Conservation (phyloP, 2,888 invertebrate genomes). For the Maniola hyperantus region DNA sequence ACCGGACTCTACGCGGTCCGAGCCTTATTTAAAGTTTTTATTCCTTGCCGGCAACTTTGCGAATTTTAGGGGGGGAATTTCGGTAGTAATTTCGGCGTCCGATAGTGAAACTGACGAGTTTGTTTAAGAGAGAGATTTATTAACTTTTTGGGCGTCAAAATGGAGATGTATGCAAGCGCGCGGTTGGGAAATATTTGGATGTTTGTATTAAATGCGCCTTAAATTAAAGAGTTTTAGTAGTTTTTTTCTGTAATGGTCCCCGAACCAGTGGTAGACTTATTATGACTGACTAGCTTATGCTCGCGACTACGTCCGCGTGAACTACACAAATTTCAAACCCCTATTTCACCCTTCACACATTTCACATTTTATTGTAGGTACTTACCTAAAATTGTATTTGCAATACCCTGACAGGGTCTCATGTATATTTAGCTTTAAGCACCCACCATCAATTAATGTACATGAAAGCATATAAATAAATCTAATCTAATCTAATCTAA, state of each 20-base stretch:
- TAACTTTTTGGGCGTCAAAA: constrained; percentile 25
- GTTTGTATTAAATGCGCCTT: constrained; percentile 12
- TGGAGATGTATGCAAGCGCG: constrained; percentile 21
- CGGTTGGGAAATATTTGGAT: constrained; percentile 11
- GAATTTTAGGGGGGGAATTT: constrained; percentile 51
- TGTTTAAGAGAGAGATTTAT: constrained; percentile 28
- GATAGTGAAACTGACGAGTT: constrained; percentile 43
- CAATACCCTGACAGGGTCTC: too few species aligned
- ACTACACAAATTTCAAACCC: too few species aligned
- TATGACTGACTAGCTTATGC: too few species aligned
- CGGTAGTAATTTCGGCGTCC: constrained; percentile 55
- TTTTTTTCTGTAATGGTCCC: background rate
- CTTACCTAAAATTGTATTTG: too few species aligned
- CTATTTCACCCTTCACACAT: too few species aligned
- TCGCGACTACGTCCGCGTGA: too few species aligned
- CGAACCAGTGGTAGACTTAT: background rate
- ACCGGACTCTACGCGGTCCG: background rate
- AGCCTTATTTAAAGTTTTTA: constrained; percentile 55
- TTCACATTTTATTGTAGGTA: too few species aligned
- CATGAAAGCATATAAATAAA: too few species aligned
- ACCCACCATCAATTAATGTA: too few species aligned
- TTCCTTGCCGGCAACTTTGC: constrained; percentile 65
- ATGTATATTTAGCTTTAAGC: too few species aligned
- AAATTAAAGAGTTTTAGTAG: constrained; percentile 10
- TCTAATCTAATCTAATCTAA: too few species aligned